Base-by-base conservation (phyloP, 2,888 invertebrate genomes). In the Apamea sordens region DNA sequence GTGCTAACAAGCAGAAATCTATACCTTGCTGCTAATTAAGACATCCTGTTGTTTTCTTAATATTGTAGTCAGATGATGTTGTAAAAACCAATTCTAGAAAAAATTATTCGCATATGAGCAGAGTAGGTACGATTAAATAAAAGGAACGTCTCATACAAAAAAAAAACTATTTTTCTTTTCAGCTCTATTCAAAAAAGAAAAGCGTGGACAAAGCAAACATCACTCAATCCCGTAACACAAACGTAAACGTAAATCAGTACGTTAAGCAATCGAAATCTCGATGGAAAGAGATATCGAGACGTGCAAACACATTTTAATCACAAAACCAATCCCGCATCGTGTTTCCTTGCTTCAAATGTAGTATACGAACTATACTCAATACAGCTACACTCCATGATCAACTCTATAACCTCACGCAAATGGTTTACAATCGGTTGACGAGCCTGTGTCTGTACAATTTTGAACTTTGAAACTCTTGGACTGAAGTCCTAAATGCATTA, bases 281-380 rank as follows among this genome's bases (percentile, higher is more conserved):
- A 73, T 28, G 59, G 73, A 78, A 87, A 79, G 32, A 72, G 79
- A 88, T 84, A 89, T 83, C 77, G 75, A 89, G 65, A 83, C 80
- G 84, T 87, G 80, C 86, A 79, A 87, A 89, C 87, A 91, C 86
- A 89, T 87, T 91, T 90, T 85, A 89, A 90, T 91, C 89, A 88
- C 85, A 88, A 88, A 90, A 89, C 84, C 91, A 90, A 92, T 92
- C 85, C 88, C 83, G 85, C 84, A 89, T 91, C 88, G 82, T 74
- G 86, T 92, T 92, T 88, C 89, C 86, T 87, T 82, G 67, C 82
- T 81, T 72, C 83, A 64, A 76, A 85, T 86, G 72, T 65, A 79
- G 80, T 77, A 74, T 47, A 61, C 47, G 65, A 32, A 70, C 44
- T 24, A 24, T 24, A 28, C 28, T 68, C 8, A 11, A n/a, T 11